phyloP scores from a whole-genome alignment of 2,888 invertebrate genomes.

The Troides aeacus region DNA sequence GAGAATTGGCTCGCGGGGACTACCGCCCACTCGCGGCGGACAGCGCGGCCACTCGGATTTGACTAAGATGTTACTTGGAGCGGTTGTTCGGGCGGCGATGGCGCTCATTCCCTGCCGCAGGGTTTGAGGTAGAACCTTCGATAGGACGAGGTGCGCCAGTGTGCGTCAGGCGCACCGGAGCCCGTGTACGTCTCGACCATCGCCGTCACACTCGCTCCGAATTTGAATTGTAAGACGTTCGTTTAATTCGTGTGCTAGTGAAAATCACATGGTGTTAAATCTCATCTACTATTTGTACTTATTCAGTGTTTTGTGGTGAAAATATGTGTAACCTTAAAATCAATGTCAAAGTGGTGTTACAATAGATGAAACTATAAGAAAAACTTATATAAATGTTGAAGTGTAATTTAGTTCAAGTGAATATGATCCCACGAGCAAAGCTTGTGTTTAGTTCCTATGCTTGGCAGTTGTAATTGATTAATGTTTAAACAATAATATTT shows the following conservation, averaged over 20 bases:
- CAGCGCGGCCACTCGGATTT: conserved; percentile 82
- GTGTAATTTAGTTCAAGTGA: conserved; percentile 54
- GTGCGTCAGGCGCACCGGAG: conserved; percentile 46
- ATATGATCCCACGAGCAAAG: conserved; percentile 65
- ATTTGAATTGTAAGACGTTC: conserved; percentile 65
- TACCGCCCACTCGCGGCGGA: conserved; percentile 76
- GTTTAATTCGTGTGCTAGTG: conserved; percentile 21
- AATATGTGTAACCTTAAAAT: conserved; percentile 41
- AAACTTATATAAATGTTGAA: conserved; percentile 46
- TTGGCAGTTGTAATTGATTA: conserved; percentile 51
- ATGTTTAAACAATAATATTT: conserved; percentile 10
- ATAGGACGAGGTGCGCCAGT: conserved; percentile 49
- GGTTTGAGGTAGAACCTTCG: conserved; percentile 62
- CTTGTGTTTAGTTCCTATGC: conserved; percentile 78
- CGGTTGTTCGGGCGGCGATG: conserved; percentile 83
- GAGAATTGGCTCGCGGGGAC: conserved; percentile 82
- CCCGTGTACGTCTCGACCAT: conserved; percentile 68
- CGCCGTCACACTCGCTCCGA: conserved; percentile 77
- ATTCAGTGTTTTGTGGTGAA: conserved; percentile 43
- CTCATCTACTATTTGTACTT: conserved; percentile 46
- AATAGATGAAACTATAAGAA: conserved; percentile 33
- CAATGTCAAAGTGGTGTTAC: conserved; percentile 42
- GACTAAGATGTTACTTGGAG: conserved; percentile 88
- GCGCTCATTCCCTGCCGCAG: conserved; percentile 73
- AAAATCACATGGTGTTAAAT: background rate